These are phyloP conservation scores for Perca fluviatilis DNA, from an alignment of 2,113 vertebrate genomes.

Conservation along the genomic window DNA sequence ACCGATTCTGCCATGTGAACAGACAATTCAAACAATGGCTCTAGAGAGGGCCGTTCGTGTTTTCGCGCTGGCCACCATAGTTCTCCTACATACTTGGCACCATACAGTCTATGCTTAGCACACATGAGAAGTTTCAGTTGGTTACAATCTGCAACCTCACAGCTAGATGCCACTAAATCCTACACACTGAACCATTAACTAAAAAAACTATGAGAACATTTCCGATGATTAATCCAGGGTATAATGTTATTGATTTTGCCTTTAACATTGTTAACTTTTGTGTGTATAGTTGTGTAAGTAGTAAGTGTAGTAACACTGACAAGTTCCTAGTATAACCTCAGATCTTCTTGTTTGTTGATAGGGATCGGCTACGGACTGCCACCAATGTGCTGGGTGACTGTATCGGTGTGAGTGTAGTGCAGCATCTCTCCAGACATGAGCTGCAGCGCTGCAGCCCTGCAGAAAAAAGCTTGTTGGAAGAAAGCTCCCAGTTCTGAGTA, in stretches of 20 bases:
- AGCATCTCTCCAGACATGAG: constrained; percentile 58
- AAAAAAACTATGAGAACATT: background rate
- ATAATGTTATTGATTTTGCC: background rate
- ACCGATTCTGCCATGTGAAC: no score
- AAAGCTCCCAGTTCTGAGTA: background rate
- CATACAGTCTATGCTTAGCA: no score
- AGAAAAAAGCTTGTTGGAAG: background rate
- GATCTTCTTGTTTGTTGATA: background rate
- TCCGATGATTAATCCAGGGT: background rate
- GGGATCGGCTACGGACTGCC: constrained; percentile 56
- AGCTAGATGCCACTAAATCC: no score
- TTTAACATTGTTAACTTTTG: background rate
- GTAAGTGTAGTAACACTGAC: background rate
- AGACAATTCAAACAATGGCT: no score
- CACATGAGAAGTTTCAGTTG: no score
- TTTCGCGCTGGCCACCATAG: no score
- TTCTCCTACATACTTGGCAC: no score
- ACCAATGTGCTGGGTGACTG: constrained; percentile 62
- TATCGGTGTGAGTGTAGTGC: constrained; percentile 52
- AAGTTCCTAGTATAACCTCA: background rate
- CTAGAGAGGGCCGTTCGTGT: no score
- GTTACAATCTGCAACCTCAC: no score
- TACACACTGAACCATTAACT: no score
- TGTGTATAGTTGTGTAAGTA: background rate
- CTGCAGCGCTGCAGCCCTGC: background rate